phyloP scores from a whole-genome alignment of 2,888 invertebrate genomes.

The Embidobia sp. region DNA sequence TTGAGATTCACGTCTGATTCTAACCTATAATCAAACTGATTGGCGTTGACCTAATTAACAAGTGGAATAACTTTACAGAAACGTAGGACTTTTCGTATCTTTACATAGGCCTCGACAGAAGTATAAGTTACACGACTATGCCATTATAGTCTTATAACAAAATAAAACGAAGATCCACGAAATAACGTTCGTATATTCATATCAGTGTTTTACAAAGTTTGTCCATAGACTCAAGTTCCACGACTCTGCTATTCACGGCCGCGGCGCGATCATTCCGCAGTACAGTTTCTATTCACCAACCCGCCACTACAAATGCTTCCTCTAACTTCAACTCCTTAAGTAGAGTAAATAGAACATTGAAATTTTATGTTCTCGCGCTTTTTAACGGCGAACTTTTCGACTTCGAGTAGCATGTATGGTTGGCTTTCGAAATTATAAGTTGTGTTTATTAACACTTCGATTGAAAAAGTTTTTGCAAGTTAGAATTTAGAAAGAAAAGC shows the following conservation, averaged over 20 bases:
- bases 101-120: too few species aligned
- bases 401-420: conserved; percentile 19
- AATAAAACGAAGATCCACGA: conserved; percentile 4
- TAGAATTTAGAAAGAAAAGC: neutral
- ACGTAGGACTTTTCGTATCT: too few species aligned
- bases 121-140: too few species aligned
- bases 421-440: conserved; percentile 28
- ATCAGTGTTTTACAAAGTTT: conserved; percentile 33
- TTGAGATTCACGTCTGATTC: too few species aligned
- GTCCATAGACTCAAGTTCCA: conserved; percentile 32
- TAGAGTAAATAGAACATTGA: conserved; percentile 51
- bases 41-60: too few species aligned
- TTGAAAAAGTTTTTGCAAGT: conserved; percentile 25
- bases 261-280: conserved; percentile 10
- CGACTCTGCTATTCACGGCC: conserved; percentile 30
- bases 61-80: too few species aligned
- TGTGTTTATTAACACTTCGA: conserved; percentile 48
- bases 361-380: conserved; percentile 45
- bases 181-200: conserved; percentile 31
- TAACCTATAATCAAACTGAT: too few species aligned
- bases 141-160: conserved; percentile 4
- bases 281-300: conserved; percentile 37
- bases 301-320: conserved; percentile 48
- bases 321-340: conserved; percentile 36
- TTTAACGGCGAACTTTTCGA: conserved; percentile 34